Evolutionary conservation across 2,888 invertebrate genomes (phyloP).

Genomic region (Clivina fossor): DNA sequence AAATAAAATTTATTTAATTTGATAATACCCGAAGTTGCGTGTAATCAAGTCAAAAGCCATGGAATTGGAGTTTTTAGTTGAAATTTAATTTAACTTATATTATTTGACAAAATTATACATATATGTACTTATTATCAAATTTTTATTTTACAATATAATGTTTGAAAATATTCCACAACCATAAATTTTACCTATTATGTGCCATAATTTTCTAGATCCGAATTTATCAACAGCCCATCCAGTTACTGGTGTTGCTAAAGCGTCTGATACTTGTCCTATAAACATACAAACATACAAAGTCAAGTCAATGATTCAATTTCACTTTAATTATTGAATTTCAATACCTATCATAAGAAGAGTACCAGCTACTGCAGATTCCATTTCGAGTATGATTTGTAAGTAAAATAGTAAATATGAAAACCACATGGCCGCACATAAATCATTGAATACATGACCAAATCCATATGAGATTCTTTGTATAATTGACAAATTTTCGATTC

Average conservation of each 20-base stretch:
- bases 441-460: conserved; percentile 87
- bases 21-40: not conserved
- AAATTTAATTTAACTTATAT: too few relatives aligned
- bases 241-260: conserved; percentile 79
- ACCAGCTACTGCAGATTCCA: conserved; percentile 61
- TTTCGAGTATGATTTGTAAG: conserved; percentile 65
- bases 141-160: too few relatives aligned
- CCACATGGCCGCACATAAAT: conserved; percentile 92
- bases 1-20: conserved; percentile 36
- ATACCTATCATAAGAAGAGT: conserved; percentile 72
- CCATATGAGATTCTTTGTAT: conserved; percentile 60
- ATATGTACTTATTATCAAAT: too few relatives aligned
- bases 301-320: conserved; percentile 9
- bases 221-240: conserved; percentile 79
- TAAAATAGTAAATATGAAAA: conserved; percentile 88
- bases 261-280: conserved; percentile 83
- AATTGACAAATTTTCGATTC: conserved; percentile 17
- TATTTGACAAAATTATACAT: not conserved
- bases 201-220: conserved; percentile 81
- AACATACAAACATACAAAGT: conserved; percentile 36
- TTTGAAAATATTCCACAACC: too few relatives aligned
- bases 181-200: conserved; percentile 79
- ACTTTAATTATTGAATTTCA: too few relatives aligned
- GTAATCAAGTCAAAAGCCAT: not conserved
- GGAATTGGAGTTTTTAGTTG: too few relatives aligned